Conservation (phyloP, 2,797 vertebrate species). For the Remorina albescens region DNA sequence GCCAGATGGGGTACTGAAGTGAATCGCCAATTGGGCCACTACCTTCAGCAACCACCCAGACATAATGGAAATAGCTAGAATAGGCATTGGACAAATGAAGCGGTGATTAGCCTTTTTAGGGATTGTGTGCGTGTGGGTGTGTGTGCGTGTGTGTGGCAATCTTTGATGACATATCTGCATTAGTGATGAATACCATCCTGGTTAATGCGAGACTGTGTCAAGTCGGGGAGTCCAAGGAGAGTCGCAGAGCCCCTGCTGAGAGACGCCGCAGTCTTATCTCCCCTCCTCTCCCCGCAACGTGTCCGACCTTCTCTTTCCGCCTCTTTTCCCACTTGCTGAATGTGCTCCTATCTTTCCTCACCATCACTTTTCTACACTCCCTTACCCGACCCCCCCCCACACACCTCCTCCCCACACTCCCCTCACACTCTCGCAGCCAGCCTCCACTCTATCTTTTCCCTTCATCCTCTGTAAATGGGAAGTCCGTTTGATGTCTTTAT, state of each 20-base stretch:
- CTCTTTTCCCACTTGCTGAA: slow-evolving; percentile 70
- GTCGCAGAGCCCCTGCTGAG: slow-evolving; percentile 67
- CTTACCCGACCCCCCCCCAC: slow-evolving; percentile 48
- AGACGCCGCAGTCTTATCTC: slow-evolving; percentile 79
- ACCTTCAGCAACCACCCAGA: slow-evolving; percentile 55
- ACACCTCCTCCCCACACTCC: slow-evolving; percentile 28
- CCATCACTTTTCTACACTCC: slow-evolving; percentile 71
- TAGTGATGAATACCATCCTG: slow-evolving; percentile 67
- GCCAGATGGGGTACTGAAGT: slow-evolving; percentile 80
- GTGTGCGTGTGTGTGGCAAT: not conserved
- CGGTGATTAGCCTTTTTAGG: slow-evolving; percentile 48
- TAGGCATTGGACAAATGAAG: slow-evolving; percentile 68
- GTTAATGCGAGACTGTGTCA: slow-evolving; percentile 66
- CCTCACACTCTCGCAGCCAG: slow-evolving; percentile 40
- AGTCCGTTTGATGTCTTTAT: slow-evolving; percentile 77
- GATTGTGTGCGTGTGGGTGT: not conserved
- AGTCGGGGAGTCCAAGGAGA: slow-evolving; percentile 68
- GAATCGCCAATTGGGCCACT: slow-evolving; percentile 77
- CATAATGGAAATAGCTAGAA: slow-evolving; percentile 65
- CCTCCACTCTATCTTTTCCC: slow-evolving; percentile 60
- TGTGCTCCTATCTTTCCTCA: slow-evolving; percentile 71
- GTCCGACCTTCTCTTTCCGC: slow-evolving; percentile 76
- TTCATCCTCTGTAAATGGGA: slow-evolving; percentile 68
- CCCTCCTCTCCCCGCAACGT: slow-evolving; percentile 66
- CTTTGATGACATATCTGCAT: slow-evolving; percentile 63